Conservation (phyloP, 2,888 invertebrate species). For the Pyrgus malvae region DNA sequence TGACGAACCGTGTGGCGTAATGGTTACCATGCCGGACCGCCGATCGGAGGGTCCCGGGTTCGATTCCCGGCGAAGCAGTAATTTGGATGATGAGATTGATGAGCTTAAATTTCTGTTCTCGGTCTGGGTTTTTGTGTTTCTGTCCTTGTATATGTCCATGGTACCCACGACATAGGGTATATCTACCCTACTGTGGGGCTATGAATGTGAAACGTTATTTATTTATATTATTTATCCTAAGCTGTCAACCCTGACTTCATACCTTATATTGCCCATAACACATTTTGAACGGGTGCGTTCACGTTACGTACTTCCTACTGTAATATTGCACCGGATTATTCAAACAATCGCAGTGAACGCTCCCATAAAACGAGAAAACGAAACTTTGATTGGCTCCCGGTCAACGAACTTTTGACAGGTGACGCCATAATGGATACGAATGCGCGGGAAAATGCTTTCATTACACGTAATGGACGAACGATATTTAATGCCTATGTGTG, state of each 20-base stretch:
- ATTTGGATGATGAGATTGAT: too few species aligned
- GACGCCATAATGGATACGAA: conserved; percentile 43
- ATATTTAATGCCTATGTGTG: conserved; percentile 15
- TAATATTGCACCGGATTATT: conserved; percentile 58
- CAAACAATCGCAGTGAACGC: conserved; percentile 73
- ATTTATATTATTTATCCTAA: background rate
- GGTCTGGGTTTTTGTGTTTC: too few species aligned
- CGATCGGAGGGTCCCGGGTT: too few species aligned
- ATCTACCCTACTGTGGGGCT: too few species aligned
- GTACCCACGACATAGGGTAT: too few species aligned
- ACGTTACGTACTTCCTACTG: conserved; percentile 52
- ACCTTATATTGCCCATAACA: conserved; percentile 38
- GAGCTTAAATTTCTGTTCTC: too few species aligned
- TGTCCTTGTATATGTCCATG: too few species aligned
- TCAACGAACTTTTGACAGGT: conserved; percentile 62
- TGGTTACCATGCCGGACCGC: too few species aligned
- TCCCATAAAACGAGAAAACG: conserved; percentile 72
- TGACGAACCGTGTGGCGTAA: too few species aligned
- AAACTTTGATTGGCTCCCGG: conserved; percentile 52
- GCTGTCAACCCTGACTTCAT: conserved; percentile 28
- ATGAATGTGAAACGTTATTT: too few species aligned
- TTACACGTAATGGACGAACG: conserved; percentile 22
- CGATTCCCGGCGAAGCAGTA: too few species aligned
- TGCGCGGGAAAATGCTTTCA: conserved; percentile 29
- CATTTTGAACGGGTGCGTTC: conserved; percentile 23